Evolutionary conservation across 2,888 invertebrate species (phyloP).

Genomic region (Torymus auratus): DNA sequence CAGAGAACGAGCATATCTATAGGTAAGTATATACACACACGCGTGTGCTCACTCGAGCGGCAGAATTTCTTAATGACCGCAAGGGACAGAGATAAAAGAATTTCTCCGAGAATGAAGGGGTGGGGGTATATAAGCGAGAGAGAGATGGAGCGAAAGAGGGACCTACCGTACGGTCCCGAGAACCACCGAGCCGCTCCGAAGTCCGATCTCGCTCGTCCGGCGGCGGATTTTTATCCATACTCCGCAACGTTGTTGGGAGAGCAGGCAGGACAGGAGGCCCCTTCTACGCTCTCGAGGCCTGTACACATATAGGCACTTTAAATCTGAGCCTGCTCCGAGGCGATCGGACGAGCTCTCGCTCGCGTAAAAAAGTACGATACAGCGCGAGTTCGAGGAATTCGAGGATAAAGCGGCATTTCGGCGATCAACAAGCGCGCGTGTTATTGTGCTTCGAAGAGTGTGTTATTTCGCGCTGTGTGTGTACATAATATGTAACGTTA

Average conservation of each 20-base stretch:
- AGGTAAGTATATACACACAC: no score
- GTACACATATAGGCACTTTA: no score
- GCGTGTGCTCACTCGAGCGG: background rate
- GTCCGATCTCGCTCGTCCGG: conserved; percentile 25
- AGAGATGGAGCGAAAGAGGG: background rate
- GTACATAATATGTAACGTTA: background rate
- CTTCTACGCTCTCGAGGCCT: background rate
- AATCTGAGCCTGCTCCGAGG: no score
- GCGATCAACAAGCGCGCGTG: no score
- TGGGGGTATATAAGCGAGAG: background rate
- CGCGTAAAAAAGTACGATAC: no score
- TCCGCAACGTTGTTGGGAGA: background rate
- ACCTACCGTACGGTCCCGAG: conserved; percentile 40
- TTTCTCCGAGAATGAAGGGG: conserved; percentile 33
- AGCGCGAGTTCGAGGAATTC: no score
- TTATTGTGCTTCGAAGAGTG: no score
- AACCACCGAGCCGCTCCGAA: conserved; percentile 43
- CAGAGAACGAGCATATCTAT: no score
- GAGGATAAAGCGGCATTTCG: no score
- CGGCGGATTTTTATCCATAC: background rate
- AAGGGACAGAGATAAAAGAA: conserved; percentile 40
- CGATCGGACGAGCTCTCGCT: no score
- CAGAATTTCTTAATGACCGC: conserved; percentile 42
- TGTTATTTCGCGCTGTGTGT: no score
- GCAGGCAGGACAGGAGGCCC: conserved; percentile 1